Base-by-base conservation (phyloP, 2,888 invertebrate species). In the Meganola albula region DNA sequence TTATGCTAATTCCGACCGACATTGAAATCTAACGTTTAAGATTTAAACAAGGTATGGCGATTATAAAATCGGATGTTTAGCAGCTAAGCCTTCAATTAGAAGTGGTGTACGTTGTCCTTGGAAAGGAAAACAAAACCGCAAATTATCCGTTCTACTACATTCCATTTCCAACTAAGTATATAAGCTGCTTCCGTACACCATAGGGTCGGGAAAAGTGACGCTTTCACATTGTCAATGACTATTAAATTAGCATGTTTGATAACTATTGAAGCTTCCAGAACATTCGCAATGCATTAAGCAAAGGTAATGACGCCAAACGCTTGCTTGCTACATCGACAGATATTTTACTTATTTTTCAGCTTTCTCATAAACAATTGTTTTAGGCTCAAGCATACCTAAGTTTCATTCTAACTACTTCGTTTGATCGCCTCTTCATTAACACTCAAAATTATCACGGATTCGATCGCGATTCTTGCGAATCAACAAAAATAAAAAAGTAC, bases 281-380 rank as follows among this genome's bases (percentile, higher is more conserved):
- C 76, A 69, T 79, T 80, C 71, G 80, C 74, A 72, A 76, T 82
- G 79, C 75, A 82, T 71, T 61, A 51, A 51, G 61, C 61, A 56
- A 41, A 41, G 44, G 56, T 66, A 60, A 58, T 68, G 71, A 72
- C 64, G 73, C 74, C 62, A 58, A 68, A 59, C 59, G 79, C 78
- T 80, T 77, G 80, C 82, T 78, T 80, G 75, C 74, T 69, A 63
- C 63, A 61, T 67, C 63, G 67, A 69, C 64, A 68, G 63, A 58
- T 63, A 61, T 58, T 52, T 60, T 44, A 62, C 58, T 45, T 63
- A 70, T 56, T 60, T 72, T 73, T 67, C 63, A 67, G 73, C 74
- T 73, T 76, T 49, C 46, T 65, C 51, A 41, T 55, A 48, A 53
- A 52, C 53, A 55, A 49, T 54, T 63, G 46, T 61, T 55, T 57